Conservation (phyloP, 2,113 vertebrate species). For the Menura novaehollandiae region DNA sequence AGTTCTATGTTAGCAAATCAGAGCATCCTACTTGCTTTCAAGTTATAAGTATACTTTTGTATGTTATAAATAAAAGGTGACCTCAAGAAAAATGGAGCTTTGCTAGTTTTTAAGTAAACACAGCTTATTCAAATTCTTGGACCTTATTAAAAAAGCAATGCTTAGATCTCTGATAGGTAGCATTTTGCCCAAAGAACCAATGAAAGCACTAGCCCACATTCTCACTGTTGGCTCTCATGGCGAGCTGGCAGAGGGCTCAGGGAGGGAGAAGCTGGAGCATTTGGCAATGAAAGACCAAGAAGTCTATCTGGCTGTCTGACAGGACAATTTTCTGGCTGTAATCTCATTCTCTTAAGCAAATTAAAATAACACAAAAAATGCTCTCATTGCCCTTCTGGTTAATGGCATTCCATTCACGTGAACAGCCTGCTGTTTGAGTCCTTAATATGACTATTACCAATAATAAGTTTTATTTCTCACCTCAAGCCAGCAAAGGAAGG, state of each 20-base stretch:
- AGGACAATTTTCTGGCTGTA: conserved; percentile 42
- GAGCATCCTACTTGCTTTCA: neutral
- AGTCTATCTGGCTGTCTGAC: conserved; percentile 30
- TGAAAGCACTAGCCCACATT: neutral
- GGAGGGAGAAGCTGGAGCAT: neutral
- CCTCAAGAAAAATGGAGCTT: neutral
- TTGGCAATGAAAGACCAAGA: conserved; percentile 19
- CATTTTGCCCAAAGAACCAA: neutral
- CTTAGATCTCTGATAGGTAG: neutral
- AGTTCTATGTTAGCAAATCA: neutral
- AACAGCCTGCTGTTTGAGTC: neutral
- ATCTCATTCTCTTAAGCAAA: conserved; percentile 46
- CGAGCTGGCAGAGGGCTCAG: neutral
- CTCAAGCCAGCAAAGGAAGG: neutral
- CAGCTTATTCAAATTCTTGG: neutral
- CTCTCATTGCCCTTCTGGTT: neutral
- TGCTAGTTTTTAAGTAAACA: neutral
- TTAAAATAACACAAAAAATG: neutral
- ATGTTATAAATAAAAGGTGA: neutral
- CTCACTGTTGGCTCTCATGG: neutral
- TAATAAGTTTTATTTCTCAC: neutral
- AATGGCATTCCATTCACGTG: conserved; percentile 18
- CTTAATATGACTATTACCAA: neutral
- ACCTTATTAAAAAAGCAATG: neutral
- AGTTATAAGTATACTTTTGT: neutral